Evolutionary conservation across 1,140 invertebrate species (phyloP).

Genomic region (Danaus melanippus): DNA sequence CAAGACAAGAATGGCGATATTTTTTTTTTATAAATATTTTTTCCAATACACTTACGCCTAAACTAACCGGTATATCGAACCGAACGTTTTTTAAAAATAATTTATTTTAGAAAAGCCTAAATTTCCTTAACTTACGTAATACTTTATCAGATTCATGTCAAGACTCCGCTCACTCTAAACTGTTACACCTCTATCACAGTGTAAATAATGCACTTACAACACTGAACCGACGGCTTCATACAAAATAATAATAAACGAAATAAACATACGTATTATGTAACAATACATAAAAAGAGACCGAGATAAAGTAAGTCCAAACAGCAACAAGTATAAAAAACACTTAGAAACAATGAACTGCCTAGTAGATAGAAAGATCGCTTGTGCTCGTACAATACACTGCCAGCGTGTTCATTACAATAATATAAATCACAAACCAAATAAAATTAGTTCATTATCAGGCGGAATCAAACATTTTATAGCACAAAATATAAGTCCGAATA

Average conservation of each 20-base stretch:
- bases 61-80: constrained; percentile 1
- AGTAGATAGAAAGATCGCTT: too few species aligned
- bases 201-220: constrained; percentile 68
- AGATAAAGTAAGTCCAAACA: constrained; percentile 26
- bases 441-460: too few species aligned
- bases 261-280: constrained; percentile 35
- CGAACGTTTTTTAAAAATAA: constrained; percentile 6
- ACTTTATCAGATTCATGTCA: constrained; percentile 45
- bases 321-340: constrained; percentile 33
- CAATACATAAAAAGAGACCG: constrained; percentile 27
- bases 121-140: constrained; percentile 18
- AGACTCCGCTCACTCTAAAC: constrained; percentile 45
- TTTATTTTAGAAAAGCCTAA: constrained; percentile 3
- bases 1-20: constrained; percentile 53
- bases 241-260: constrained; percentile 12
- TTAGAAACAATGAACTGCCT: too few species aligned
- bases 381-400: constrained; percentile 1
- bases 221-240: constrained; percentile 28
- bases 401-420: constrained; percentile 3
- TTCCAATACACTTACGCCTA: constrained; percentile 2
- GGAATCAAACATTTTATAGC: too few species aligned
- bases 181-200: constrained; percentile 68
- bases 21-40: background rate
- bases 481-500: too few species aligned
- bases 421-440: too few species aligned